Percentiles rank a stretch among this genome's conserved stretches.
phyloP scores from a whole-genome alignment of 2,888 invertebrate genomes.

The Drosophila subsilvestris region DNA sequence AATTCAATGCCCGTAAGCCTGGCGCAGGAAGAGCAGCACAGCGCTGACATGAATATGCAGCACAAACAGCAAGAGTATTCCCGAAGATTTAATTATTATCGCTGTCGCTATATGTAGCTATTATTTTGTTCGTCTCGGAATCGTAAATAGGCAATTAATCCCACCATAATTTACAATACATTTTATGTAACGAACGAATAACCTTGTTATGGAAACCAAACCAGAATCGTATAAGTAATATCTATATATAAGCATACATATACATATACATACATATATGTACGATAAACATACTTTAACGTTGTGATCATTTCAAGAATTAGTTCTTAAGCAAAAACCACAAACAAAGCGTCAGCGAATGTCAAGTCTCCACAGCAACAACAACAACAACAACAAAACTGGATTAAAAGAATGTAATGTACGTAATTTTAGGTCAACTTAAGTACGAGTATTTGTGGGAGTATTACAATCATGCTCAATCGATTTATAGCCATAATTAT shows the following conservation, averaged over 20 bases:
- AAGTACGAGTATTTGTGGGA: background rate
- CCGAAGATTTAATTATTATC: conserved; percentile 15
- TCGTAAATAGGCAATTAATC: conserved; percentile 78
- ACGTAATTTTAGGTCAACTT: conserved; percentile 15
- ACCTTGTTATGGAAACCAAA: conserved; percentile 53
- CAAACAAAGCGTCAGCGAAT: conserved; percentile 35
- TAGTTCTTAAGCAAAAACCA: conserved; percentile 58
- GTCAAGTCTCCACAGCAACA: conserved; percentile 23
- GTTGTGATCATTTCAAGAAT: conserved; percentile 82
- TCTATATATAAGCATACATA: conserved; percentile 39
- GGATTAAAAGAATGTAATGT: conserved; percentile 12
- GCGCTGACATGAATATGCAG: conserved; percentile 48
- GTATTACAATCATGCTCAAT: conserved; percentile 27
- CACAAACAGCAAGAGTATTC: conserved; percentile 12
- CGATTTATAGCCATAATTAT: background rate
- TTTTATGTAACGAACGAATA: conserved; percentile 55
- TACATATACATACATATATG: conserved; percentile 35
- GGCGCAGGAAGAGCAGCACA: conserved; percentile 17
- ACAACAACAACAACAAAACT: no score
- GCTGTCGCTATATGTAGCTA: conserved; percentile 26
- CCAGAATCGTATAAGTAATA: conserved; percentile 26
- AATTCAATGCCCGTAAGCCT: conserved; percentile 42
- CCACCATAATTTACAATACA: conserved; percentile 84
- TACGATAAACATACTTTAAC: conserved; percentile 66
- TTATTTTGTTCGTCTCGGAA: conserved; percentile 52